Evolutionary conservation across 2,113 vertebrate genomes (phyloP).

Genomic region (Macheiramphus alcinus): DNA sequence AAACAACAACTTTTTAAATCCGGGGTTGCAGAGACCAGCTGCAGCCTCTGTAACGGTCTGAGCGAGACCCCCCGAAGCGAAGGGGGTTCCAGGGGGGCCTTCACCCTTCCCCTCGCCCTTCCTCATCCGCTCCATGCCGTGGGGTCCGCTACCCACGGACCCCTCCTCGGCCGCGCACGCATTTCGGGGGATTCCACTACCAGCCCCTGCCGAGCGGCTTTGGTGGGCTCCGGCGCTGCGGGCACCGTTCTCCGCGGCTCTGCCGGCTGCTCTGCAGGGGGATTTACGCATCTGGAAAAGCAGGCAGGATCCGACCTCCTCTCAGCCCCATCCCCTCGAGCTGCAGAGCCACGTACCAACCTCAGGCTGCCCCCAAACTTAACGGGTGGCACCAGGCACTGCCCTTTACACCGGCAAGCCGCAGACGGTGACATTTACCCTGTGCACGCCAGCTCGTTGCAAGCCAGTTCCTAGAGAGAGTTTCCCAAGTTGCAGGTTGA

Average conservation of each 20-base stretch:
- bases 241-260: rapidly evolving
- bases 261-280: neutral
- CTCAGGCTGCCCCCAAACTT: neutral
- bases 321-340: neutral
- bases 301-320: neutral
- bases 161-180: rapidly evolving
- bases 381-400: neutral
- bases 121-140: rapidly evolving
- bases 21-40: neutral
- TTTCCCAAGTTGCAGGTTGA: neutral
- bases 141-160: neutral
- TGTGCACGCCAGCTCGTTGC: neutral
- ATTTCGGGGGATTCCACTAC: no score
- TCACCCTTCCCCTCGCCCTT: neutral
- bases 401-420: neutral
- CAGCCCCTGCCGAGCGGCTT: neutral
- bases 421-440: rapidly evolving
- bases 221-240: neutral
- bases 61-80: neutral
- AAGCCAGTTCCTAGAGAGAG: neutral
- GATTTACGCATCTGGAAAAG: neutral
- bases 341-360: neutral
- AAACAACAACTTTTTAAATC: neutral
- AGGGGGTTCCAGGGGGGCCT: rapidly evolving
- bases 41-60: neutral